phyloP scores from a whole-genome alignment of 2,888 invertebrate species.

The Cistogaster globosa region DNA sequence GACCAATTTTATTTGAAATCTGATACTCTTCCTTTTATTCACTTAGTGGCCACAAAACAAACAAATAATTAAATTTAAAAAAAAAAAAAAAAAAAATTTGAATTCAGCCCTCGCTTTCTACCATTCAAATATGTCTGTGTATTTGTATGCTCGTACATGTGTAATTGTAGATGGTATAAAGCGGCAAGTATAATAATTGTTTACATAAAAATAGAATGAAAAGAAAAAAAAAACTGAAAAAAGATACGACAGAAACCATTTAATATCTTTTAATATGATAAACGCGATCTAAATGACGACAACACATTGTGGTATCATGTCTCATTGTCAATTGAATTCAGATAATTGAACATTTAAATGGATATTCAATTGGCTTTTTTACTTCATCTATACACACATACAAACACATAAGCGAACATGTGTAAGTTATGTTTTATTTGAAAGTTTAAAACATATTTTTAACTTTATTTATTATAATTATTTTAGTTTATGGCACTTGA shows the following conservation, averaged over 20 bases:
- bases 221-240: slow-evolving; percentile 20
- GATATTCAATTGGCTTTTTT: slow-evolving; percentile 63
- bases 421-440: slow-evolving; percentile 41
- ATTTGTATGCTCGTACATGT: not conserved
- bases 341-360: slow-evolving; percentile 71
- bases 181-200: slow-evolving; percentile 53
- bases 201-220: slow-evolving; percentile 34
- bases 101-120: no score
- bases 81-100: no score
- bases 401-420: not conserved
- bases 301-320: slow-evolving; percentile 66
- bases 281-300: slow-evolving; percentile 70
- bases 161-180: slow-evolving; percentile 40
- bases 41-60: no score
- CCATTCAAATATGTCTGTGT: not conserved
- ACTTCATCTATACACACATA: not conserved
- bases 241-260: slow-evolving; percentile 48
- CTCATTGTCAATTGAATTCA: slow-evolving; percentile 69
- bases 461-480: not conserved
- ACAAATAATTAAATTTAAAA: no score
- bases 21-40: no score
- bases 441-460: slow-evolving; percentile 32
- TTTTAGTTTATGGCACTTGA: slow-evolving; percentile 1
- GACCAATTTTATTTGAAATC: no score
- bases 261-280: slow-evolving; percentile 67